A percentile compares a stretch with the other conserved stretches of the same genome.
These are phyloP conservation scores for Bujurquina vittata DNA, from an alignment of 2,113 vertebrate species.

Conservation along the genomic window DNA sequence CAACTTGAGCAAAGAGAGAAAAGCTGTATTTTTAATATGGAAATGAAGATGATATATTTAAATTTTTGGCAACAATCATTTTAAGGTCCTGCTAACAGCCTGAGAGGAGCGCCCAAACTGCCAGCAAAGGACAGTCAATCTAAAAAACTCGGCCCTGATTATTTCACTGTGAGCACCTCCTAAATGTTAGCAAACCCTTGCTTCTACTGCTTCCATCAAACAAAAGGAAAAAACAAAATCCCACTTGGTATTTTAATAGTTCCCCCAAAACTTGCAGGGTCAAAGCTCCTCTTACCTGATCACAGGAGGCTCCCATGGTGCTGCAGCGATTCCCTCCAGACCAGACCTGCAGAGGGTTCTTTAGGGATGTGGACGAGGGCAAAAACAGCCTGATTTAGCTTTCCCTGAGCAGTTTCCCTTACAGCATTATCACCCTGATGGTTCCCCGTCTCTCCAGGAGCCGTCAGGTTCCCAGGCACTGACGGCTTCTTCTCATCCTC, in stretches of 20 bases:
- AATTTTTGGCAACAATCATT: rapidly evolving
- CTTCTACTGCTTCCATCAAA: no score
- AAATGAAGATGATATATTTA: not conserved
- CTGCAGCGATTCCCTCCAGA: slow-evolving; percentile 25
- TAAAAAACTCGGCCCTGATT: not conserved
- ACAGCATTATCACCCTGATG: slow-evolving; percentile 59
- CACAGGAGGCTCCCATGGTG: slow-evolving; percentile 59
- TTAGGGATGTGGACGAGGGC: slow-evolving; percentile 7
- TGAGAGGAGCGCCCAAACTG: not conserved
- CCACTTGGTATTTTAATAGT: not conserved
- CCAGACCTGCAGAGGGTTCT: slow-evolving; percentile 1
- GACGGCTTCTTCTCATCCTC: slow-evolving; percentile 44
- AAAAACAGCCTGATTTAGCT: slow-evolving; percentile 1
- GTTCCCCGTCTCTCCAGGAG: slow-evolving; percentile 32
- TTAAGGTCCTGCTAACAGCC: not conserved
- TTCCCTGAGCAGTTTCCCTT: slow-evolving; percentile 35
- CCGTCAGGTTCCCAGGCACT: slow-evolving; percentile 61
- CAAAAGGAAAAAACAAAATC: no score
- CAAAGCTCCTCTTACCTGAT: slow-evolving; percentile 62
- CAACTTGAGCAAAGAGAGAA: not conserved
- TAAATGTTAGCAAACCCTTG: no score
- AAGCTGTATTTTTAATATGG: not conserved
- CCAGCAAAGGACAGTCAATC: not conserved
- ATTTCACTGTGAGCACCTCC: not conserved
- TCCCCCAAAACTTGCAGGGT: not conserved